Conservation (phyloP, 1,140 invertebrate species). For the Procambarus clarkii region DNA sequence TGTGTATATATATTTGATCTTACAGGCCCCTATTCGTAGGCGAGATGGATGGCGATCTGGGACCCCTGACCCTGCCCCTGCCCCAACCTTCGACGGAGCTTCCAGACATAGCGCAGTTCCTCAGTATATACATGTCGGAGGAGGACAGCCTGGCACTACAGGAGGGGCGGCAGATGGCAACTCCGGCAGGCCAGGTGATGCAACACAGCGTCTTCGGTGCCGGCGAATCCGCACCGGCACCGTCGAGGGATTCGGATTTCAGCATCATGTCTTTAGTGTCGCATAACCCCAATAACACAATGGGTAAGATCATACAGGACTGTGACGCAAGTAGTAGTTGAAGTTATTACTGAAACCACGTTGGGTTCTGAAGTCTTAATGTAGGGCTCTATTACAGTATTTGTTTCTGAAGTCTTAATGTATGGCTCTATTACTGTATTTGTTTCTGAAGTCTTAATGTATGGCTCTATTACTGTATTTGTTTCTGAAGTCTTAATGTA, state of each 20-base stretch:
- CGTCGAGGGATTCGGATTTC: slow-evolving; percentile 45
- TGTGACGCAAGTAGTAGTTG: too few species aligned
- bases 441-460: too few species aligned
- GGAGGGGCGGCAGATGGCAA: neutral
- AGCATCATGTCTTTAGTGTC: slow-evolving; percentile 53
- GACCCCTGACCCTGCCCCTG: neutral
- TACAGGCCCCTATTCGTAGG: neutral
- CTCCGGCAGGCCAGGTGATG: slow-evolving; percentile 14
- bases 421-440: too few species aligned
- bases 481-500: too few species aligned
- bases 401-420: too few species aligned
- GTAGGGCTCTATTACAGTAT: too few species aligned
- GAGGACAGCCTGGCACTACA: slow-evolving; percentile 41
- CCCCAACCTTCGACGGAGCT: slow-evolving; percentile 31
- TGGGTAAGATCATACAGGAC: neutral
- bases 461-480: too few species aligned
- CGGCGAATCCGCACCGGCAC: neutral
- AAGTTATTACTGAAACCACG: too few species aligned
- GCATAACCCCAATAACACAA: slow-evolving; percentile 25
- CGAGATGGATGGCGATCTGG: slow-evolving; percentile 12
- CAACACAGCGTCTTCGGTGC: slow-evolving; percentile 47
- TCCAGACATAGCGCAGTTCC: slow-evolving; percentile 54
- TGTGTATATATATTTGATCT: neutral
- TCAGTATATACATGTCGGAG: slow-evolving; percentile 50
- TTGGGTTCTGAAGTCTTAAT: too few species aligned